These are phyloP conservation scores for Mareca penelope DNA, from an alignment of 2,797 vertebrate genomes.

Conservation along the genomic window DNA sequence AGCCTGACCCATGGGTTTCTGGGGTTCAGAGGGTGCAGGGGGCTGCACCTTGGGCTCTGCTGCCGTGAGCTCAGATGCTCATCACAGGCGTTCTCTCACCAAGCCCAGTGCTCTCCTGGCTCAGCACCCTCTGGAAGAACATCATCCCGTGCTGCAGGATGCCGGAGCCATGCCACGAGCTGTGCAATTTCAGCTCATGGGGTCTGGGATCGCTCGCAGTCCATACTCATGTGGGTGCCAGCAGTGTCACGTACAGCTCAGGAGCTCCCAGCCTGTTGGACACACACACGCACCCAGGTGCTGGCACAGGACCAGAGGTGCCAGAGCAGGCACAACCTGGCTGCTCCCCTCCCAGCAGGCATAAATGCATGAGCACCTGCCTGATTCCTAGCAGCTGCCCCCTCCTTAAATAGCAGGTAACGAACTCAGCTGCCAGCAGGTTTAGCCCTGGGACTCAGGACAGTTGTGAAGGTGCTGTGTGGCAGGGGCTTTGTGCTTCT, in stretches of 20 bases:
- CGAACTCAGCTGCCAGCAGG: not conserved
- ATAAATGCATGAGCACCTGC: not conserved
- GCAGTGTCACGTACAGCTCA: not conserved
- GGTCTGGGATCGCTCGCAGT: accelerated
- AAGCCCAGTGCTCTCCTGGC: not conserved
- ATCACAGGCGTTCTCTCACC: not conserved
- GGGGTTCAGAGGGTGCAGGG: not conserved
- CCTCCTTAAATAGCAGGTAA: not conserved
- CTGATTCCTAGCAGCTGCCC: not conserved
- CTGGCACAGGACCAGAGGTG: not conserved
- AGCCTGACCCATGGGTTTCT: not conserved
- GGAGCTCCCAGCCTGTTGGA: accelerated
- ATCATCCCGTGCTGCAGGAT: not conserved
- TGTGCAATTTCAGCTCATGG: not conserved
- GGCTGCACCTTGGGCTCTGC: not conserved
- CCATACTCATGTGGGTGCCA: accelerated
- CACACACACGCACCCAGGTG: accelerated
- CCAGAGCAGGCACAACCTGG: not conserved
- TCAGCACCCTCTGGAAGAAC: not conserved
- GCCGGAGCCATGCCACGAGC: accelerated
- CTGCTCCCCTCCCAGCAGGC: not conserved
- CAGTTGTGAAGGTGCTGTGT: not conserved
- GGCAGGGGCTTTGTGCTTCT: not conserved
- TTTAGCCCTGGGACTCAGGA: not conserved
- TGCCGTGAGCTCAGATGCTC: not conserved